Percentiles rank a stretch among this genome's conserved stretches.
Evolutionary conservation across 2,888 invertebrate genomes (phyloP).

Genomic region (Cloeon dipterum): DNA sequence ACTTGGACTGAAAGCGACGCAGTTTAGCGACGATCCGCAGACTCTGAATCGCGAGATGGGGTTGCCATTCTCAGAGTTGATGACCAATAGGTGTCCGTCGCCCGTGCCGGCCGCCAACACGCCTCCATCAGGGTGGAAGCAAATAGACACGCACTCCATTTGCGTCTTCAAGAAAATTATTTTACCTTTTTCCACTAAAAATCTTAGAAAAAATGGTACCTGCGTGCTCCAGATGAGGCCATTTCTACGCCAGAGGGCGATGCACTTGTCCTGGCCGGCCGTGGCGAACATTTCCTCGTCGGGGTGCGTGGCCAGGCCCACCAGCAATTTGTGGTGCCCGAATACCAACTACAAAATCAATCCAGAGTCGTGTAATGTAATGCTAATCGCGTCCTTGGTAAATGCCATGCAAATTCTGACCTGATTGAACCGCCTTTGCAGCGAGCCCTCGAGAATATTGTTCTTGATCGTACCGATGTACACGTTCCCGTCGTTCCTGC

Average conservation of each 20-base stretch:
- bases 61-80: constrained; percentile 69
- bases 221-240: constrained; percentile 70
- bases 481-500: constrained; percentile 70
- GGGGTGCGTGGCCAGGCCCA: constrained; percentile 74
- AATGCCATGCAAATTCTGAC: too few relatives aligned
- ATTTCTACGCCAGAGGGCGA: constrained; percentile 75
- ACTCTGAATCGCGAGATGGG: constrained; percentile 67
- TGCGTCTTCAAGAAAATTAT: constrained; percentile 30
- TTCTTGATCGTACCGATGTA: constrained; percentile 80
- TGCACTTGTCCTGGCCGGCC: constrained; percentile 75
- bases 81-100: constrained; percentile 66
- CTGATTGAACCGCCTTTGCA: constrained; percentile 70
- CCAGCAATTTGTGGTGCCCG: constrained; percentile 69
- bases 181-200: too few relatives aligned
- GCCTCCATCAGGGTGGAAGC: constrained; percentile 71
- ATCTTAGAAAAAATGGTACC: too few relatives aligned
- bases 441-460: constrained; percentile 71
- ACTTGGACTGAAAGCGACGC: constrained; percentile 75
- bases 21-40: constrained; percentile 67
- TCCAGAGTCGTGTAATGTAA: too few relatives aligned
- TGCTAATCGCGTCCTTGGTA: too few relatives aligned
- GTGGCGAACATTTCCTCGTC: constrained; percentile 80
- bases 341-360: constrained; percentile 48
- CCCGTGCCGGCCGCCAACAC: constrained; percentile 73
- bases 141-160: constrained; percentile 69